A percentile compares a stretch with the other conserved stretches of the same genome.
phyloP scores from a whole-genome alignment of 2,797 vertebrate species.

The Somateria mollissima region DNA sequence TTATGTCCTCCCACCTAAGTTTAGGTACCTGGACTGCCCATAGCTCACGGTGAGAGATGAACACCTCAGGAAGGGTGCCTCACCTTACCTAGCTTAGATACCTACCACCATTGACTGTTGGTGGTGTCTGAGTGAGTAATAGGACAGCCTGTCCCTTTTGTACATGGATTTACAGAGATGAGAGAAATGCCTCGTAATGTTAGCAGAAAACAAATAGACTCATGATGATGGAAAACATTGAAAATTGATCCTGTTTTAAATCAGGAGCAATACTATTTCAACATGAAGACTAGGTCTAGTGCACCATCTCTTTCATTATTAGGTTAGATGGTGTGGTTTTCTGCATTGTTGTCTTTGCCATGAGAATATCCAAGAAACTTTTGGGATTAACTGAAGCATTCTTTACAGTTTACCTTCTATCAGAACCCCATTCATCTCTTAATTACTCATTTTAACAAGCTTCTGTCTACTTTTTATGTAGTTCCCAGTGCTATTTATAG shows the following conservation, averaged over 20 bases:
- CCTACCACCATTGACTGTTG: not conserved
- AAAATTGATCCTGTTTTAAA: not conserved
- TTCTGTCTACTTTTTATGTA: conserved; percentile 51
- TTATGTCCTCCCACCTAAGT: not conserved
- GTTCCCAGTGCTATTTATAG: conserved; percentile 50
- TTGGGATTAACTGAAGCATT: conserved; percentile 22
- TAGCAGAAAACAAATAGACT: not conserved
- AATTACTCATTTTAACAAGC: conserved; percentile 58
- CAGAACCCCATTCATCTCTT: not conserved
- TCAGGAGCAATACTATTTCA: not conserved
- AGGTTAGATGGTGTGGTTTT: not conserved
- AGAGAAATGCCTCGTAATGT: not conserved
- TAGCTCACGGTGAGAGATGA: not conserved
- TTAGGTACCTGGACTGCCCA: not conserved
- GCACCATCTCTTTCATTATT: not conserved
- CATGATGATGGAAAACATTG: not conserved
- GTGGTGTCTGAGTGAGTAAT: not conserved
- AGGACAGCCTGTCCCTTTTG: not conserved
- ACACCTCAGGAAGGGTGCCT: not conserved
- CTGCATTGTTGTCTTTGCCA: conserved; percentile 3
- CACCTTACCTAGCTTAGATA: not conserved
- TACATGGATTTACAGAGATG: not conserved
- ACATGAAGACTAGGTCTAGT: not conserved
- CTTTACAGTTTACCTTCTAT: conserved; percentile 33
- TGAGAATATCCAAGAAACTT: not conserved